phyloP scores from a whole-genome alignment of 2,888 invertebrate genomes.

The Euzophera pinguis region DNA sequence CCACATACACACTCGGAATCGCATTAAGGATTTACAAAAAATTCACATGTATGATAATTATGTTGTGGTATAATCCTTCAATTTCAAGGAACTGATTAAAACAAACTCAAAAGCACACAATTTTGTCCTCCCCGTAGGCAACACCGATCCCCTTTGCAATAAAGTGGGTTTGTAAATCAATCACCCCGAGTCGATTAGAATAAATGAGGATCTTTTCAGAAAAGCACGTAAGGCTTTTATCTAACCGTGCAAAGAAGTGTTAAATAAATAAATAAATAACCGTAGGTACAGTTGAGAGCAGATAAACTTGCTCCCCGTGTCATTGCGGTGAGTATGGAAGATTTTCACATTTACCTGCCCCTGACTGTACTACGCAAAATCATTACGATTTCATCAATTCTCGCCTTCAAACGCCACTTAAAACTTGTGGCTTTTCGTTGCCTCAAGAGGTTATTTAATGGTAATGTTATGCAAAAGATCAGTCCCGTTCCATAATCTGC shows the following conservation, averaged over 20 bases:
- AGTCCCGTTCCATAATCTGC: constrained; percentile 6
- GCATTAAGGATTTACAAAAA: no score
- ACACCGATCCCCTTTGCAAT: not conserved
- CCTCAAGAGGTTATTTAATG: constrained; percentile 10
- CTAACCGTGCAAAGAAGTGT: no score
- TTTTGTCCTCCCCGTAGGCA: constrained; percentile 1
- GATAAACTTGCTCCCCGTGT: no score
- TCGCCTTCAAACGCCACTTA: not conserved
- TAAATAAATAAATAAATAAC: no score
- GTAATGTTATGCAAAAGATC: constrained; percentile 14
- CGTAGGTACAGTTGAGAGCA: no score
- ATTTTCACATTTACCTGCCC: no score
- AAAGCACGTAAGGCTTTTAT: not conserved
- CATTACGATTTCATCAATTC: not conserved
- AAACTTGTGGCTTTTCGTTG: constrained; percentile 4
- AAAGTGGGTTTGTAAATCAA: constrained; percentile 11
- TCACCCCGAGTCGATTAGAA: constrained; percentile 7
- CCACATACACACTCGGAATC: no score
- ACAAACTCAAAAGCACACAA: not conserved
- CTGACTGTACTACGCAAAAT: not conserved
- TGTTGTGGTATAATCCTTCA: not conserved
- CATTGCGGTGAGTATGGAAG: no score
- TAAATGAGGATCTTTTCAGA: constrained; percentile 3
- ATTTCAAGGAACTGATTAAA: not conserved
- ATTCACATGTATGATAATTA: no score